Conservation (phyloP, 2,888 invertebrate genomes). For the Aspidiotus destructor region DNA sequence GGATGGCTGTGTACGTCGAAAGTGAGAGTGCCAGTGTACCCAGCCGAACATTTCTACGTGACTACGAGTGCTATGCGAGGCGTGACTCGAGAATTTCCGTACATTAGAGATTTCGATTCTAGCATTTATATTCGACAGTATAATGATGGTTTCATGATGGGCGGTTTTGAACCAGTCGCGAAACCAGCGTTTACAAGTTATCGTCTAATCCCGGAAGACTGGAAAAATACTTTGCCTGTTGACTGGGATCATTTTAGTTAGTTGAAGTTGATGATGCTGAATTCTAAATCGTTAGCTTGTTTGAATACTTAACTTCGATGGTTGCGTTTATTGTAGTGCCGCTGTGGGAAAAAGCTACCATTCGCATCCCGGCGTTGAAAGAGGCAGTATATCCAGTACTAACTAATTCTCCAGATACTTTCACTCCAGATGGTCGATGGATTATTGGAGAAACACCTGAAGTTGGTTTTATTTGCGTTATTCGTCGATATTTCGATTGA, state of each 20-base stretch:
- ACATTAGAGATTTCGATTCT: conserved; percentile 57
- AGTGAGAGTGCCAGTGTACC: conserved; percentile 59
- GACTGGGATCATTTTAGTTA: conserved; percentile 53
- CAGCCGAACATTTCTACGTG: conserved; percentile 59
- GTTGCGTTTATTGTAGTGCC: conserved; percentile 41
- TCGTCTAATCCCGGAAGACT: conserved; percentile 45
- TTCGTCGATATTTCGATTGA: neutral
- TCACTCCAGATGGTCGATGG: conserved; percentile 61
- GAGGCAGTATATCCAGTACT: conserved; percentile 47
- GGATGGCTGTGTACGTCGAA: conserved; percentile 50
- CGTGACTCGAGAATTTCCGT: conserved; percentile 44
- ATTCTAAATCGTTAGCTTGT: neutral
- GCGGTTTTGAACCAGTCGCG: conserved; percentile 57
- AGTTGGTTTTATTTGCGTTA: conserved; percentile 39
- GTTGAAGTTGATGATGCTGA: conserved; percentile 36
- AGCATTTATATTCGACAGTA: conserved; percentile 53
- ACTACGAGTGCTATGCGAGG: conserved; percentile 46
- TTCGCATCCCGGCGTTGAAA: conserved; percentile 50
- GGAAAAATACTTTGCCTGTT: conserved; percentile 44
- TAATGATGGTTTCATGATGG: conserved; percentile 51
- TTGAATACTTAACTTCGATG: neutral
- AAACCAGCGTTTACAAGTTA: conserved; percentile 52
- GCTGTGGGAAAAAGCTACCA: conserved; percentile 47
- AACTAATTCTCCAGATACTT: conserved; percentile 58
- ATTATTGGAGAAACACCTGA: conserved; percentile 59